Percentiles rank a stretch among this genome's conserved stretches.
phyloP scores from a whole-genome alignment of 2,888 invertebrate species.

The Eupithecia dodoneata region DNA sequence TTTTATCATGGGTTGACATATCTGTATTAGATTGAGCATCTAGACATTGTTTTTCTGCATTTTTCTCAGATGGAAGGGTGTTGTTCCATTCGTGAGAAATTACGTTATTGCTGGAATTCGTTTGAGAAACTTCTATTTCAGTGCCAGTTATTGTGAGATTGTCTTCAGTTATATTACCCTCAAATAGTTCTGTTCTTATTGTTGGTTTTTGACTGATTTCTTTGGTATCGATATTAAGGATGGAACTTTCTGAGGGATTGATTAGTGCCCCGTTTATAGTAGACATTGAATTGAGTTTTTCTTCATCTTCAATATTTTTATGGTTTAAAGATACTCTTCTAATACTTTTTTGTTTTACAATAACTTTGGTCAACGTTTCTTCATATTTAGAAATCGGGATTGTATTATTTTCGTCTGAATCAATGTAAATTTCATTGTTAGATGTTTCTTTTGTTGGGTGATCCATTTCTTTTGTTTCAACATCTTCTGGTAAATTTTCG shows the following conservation, averaged over 20 bases:
- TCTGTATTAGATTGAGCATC: neutral
- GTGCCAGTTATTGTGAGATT: neutral
- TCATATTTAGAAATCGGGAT: neutral
- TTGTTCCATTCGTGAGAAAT: neutral
- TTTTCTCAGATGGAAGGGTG: slow-evolving; percentile 2
- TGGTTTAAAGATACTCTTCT: neutral
- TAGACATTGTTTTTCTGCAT: neutral
- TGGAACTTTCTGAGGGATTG: neutral
- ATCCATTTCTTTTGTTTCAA: neutral
- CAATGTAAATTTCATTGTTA: neutral
- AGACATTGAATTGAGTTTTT: neutral
- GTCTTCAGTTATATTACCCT: neutral
- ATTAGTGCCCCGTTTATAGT: neutral
- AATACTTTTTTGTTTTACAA: slow-evolving; percentile 25
- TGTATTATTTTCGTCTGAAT: slow-evolving; percentile 2
- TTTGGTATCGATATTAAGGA: neutral
- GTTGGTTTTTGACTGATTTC: neutral
- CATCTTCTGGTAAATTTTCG: slow-evolving; percentile 3
- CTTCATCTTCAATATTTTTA: slow-evolving; percentile 2
- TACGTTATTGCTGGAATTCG: neutral
- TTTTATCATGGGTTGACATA: neutral
- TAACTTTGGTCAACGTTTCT: slow-evolving; percentile 15
- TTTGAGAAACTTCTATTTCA: slow-evolving; percentile 8
- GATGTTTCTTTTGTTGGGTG: no score
- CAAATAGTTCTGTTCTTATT: neutral